phyloP scores from a whole-genome alignment of 2,797 vertebrate genomes.

The Acanthurus lineatus region DNA sequence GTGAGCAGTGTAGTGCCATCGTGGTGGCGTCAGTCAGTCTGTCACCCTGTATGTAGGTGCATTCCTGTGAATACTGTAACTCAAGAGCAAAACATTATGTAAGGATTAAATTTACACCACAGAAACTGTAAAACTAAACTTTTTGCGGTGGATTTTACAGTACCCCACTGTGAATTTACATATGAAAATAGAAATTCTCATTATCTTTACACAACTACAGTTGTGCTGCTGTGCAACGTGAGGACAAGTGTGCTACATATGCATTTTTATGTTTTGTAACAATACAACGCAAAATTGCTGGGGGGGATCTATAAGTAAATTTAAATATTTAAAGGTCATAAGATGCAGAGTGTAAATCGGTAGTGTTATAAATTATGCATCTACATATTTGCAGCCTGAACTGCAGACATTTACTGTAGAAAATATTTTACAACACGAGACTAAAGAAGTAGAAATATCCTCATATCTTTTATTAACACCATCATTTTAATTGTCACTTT shows the following conservation, averaged over 20 bases:
- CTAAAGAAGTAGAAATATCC: conserved; percentile 2
- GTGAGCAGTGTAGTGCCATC: conserved; percentile 26
- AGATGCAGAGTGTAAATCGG: conserved; percentile 27
- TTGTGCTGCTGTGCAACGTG: not conserved
- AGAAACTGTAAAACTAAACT: not conserved
- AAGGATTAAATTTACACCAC: conserved; percentile 14
- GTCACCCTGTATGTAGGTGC: conserved; percentile 22
- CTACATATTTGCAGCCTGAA: conserved; percentile 11
- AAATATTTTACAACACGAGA: not conserved
- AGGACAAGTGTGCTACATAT: not conserved
- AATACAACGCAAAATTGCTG: conserved; percentile 2
- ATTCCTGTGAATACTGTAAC: conserved; percentile 45
- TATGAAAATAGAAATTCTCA: conserved; percentile 22
- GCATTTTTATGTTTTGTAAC: not conserved
- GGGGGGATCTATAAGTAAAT: conserved; percentile 7
- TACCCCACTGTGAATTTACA: conserved; percentile 25
- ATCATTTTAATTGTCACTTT: not conserved
- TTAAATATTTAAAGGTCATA: conserved; percentile 27
- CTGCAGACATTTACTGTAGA: conserved; percentile 1
- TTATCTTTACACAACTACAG: conserved; percentile 2
- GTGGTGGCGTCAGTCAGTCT: conserved; percentile 53
- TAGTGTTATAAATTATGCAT: conserved; percentile 33
- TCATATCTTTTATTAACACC: not conserved
- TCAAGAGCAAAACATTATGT: conserved; percentile 18
- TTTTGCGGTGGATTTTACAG: conserved; percentile 27